These are phyloP conservation scores for Drosophila parthenogenetica DNA, from an alignment of 2,888 invertebrate genomes.

Conservation along the genomic window DNA sequence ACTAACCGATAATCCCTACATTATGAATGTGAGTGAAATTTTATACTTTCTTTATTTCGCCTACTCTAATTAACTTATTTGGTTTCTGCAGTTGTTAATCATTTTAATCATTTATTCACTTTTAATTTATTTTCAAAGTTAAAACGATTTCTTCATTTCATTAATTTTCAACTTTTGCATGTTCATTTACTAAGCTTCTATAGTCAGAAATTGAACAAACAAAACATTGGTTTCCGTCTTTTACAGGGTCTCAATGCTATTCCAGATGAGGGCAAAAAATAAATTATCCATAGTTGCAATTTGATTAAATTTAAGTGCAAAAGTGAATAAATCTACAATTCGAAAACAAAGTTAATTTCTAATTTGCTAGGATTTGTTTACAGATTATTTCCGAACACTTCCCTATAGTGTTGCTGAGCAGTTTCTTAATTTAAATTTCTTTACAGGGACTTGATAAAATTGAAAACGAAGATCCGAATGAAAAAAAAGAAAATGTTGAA, in stretches of 20 bases:
- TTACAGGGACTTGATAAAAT: conserved; percentile 50
- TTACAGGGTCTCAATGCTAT: conserved; percentile 88
- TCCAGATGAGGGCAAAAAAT: conserved; percentile 85
- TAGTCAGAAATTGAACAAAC: conserved; percentile 22
- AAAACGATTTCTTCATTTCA: neutral
- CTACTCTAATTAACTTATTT: neutral
- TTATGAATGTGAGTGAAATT: conserved; percentile 86
- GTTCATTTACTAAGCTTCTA: conserved; percentile 16
- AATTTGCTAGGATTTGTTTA: conserved; percentile 5
- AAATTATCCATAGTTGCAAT: conserved; percentile 65
- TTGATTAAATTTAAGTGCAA: conserved; percentile 70
- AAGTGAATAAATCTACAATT: conserved; percentile 68
- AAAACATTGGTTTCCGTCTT: conserved; percentile 38
- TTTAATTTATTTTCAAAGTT: neutral
- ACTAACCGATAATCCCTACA: conserved; percentile 88
- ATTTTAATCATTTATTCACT: neutral
- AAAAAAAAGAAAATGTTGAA: neutral
- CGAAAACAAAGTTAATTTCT: conserved; percentile 38
- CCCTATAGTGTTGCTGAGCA: neutral
- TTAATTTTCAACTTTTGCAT: conserved; percentile 11
- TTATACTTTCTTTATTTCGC: conserved; percentile 1
- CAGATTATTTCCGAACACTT: neutral
- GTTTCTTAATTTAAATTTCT: neutral
- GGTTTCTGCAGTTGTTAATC: neutral
- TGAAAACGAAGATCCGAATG: conserved; percentile 26